Conservation (phyloP, 2,888 invertebrate genomes). For the Cenopis cana region DNA sequence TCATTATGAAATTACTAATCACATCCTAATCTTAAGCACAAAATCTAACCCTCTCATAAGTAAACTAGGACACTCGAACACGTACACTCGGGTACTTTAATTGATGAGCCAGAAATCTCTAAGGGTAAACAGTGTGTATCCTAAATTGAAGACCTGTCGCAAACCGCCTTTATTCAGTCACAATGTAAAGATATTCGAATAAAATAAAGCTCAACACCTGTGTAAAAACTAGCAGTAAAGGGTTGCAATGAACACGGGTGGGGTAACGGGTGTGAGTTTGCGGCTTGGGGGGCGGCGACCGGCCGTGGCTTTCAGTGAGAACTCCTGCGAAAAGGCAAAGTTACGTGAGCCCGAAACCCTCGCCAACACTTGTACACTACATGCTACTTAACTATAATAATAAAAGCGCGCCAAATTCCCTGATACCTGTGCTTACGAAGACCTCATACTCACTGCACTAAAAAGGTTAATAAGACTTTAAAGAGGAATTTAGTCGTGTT, state of each 20-base stretch:
- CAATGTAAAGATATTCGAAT: slow-evolving; percentile 23
- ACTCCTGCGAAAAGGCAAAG: slow-evolving; percentile 69
- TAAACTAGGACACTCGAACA: too few relatives aligned
- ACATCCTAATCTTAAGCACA: too few relatives aligned
- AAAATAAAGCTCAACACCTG: slow-evolving; percentile 42
- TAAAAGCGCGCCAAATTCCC: slow-evolving; percentile 50
- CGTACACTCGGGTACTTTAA: too few relatives aligned
- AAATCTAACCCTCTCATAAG: too few relatives aligned
- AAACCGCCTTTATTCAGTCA: background rate
- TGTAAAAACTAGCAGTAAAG: slow-evolving; percentile 67
- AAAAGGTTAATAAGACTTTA: background rate
- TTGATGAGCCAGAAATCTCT: too few relatives aligned
- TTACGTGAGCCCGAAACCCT: slow-evolving; percentile 66
- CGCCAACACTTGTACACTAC: slow-evolving; percentile 59
- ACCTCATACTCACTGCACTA: background rate
- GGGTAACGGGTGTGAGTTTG: slow-evolving; percentile 61
- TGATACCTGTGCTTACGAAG: slow-evolving; percentile 39
- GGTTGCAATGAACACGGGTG: slow-evolving; percentile 69
- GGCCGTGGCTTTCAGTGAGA: slow-evolving; percentile 64
- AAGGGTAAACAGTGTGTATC: background rate
- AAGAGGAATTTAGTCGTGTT: too few relatives aligned
- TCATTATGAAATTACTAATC: too few relatives aligned
- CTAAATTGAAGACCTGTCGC: background rate
- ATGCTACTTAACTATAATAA: slow-evolving; percentile 57
- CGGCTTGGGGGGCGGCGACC: slow-evolving; percentile 60